These are phyloP conservation scores for Caenorhabditis macrosperma DNA, from an alignment of 2,888 invertebrate genomes.

Conservation along the genomic window DNA sequence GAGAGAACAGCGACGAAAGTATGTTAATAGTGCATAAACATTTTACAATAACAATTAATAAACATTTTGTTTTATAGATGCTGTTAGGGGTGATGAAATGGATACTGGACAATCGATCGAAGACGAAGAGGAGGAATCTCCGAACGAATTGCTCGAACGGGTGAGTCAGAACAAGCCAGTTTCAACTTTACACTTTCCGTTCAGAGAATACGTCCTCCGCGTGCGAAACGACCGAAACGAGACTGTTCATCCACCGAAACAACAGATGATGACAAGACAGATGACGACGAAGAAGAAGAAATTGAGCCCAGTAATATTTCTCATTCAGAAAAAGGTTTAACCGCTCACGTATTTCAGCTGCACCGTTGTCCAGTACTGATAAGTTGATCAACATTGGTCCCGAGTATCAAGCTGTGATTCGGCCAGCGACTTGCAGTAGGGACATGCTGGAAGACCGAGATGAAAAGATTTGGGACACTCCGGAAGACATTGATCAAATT, in stretches of 20 bases:
- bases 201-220: background rate
- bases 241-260: conserved; percentile 3
- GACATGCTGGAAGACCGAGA: conserved; percentile 14
- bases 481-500: background rate
- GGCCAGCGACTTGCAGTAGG: background rate
- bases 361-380: conserved; percentile 19
- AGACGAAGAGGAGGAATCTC: background rate
- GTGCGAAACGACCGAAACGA: background rate
- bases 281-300: conserved; percentile 5
- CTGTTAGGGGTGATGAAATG: background rate
- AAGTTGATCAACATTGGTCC: conserved; percentile 32
- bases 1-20: background rate
- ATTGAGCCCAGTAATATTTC: background rate
- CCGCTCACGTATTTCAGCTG: too few relatives aligned
- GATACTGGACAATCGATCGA: background rate
- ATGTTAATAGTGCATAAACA: too few relatives aligned
- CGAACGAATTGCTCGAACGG: background rate
- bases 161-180: background rate
- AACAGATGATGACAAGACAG: background rate
- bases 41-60: too few relatives aligned
- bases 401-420: conserved; percentile 35
- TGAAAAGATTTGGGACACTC: conserved; percentile 9
- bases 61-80: background rate
- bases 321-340: conserved; percentile 4
- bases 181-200: background rate